Base-by-base conservation (phyloP, 1,140 invertebrate species). In the Pogonognathellus flavescens region DNA sequence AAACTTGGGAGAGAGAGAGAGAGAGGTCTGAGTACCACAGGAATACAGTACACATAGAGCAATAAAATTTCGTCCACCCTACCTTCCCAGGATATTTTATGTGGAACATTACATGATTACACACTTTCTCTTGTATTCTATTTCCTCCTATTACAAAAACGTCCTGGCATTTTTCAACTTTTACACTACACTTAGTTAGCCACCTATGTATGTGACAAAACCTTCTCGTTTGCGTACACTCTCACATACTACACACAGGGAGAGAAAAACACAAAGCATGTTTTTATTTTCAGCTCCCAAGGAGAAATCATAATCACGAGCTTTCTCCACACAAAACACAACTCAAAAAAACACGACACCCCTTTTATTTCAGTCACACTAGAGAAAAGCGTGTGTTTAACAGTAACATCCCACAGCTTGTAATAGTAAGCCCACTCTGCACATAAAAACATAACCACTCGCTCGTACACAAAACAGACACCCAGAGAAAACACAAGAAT, bases 261-360 rank as follows among this genome's bases (percentile, higher is more conserved):
- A n/a, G 14, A 76, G 7, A n/a, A 76, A 57, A 57, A n/a, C 53
- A 14, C n/a, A 2, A 57, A 13, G 9, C 11, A 57, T 41, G 31
- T 41, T 41, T 41, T 41, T 41, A 41, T 41, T 66, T 25, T 66
- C 4, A 76, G 16, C n/a, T 76, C 31, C 70, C 25, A 49, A 31
- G n/a, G 41, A 41, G 31, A 76, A 76, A 76, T 76, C 70, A 49
- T 50, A 49, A 76, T 76, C 70, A 76, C 41, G 70, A 76, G 70
- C 70, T 76, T 76, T 76, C 70, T 76, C 70, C 70, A 76, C 22
- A 76, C 70, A 50, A 25, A 57, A 57, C 53, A 41, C 53, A 57
- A 14, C 53, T 57, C 70, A 76, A 76, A 8, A 49, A 76, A 76
- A 50, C 70, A 50, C 70, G 41, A 41, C 41, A 76, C 16, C 41